These are phyloP conservation scores for Zapus hudsonius DNA, from an alignment of 2,113 vertebrate genomes.

Conservation along the genomic window DNA sequence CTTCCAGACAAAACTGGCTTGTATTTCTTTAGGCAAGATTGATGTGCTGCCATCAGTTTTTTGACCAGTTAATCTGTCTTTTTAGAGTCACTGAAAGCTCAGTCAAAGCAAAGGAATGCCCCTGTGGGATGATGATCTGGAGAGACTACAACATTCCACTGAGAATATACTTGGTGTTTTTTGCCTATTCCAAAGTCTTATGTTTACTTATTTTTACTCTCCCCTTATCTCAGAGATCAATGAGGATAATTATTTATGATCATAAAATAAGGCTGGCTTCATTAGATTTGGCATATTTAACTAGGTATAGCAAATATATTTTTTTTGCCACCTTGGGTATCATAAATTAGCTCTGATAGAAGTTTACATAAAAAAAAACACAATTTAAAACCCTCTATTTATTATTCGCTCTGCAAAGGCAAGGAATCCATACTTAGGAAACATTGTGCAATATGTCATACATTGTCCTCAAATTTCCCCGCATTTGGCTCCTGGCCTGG, in stretches of 20 bases:
- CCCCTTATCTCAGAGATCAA: background rate
- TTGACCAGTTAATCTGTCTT: background rate
- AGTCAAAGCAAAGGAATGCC: background rate
- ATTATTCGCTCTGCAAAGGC: conserved; percentile 4
- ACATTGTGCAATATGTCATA: background rate
- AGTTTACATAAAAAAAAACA: conserved; percentile 24
- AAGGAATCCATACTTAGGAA: conserved; percentile 24
- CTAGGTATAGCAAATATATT: background rate
- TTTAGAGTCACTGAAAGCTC: background rate
- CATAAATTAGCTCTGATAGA: conserved; percentile 17
- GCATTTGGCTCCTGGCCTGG: background rate
- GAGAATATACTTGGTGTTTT: background rate
- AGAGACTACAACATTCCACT: background rate
- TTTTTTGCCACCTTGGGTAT: background rate
- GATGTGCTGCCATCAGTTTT: background rate
- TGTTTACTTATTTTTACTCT: background rate
- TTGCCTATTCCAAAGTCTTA: background rate
- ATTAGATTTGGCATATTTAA: background rate
- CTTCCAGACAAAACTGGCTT: background rate
- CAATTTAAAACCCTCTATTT: conserved; percentile 25
- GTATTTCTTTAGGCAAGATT: conserved; percentile 1
- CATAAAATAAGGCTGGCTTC: background rate
- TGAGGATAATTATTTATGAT: background rate
- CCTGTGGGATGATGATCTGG: background rate
- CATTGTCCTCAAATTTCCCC: background rate